phyloP scores from a whole-genome alignment of 2,113 vertebrate genomes.

The Gymnobelideus leadbeateri region DNA sequence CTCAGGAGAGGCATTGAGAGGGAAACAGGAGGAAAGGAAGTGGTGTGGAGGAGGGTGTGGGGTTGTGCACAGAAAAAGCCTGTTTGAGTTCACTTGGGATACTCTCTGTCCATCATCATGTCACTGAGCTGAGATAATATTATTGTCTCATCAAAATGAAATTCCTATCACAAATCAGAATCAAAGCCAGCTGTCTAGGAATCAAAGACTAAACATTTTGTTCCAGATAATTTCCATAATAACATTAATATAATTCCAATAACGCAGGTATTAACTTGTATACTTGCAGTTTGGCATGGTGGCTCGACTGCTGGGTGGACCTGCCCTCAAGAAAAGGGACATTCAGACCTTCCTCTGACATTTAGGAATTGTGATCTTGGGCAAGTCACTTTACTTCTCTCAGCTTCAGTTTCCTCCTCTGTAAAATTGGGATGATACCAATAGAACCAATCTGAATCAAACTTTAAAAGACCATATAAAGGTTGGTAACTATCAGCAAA shows the following conservation, averaged over 20 bases:
- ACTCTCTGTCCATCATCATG: background rate
- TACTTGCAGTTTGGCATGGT: background rate
- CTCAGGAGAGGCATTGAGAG: fast-evolving
- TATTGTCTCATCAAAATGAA: background rate
- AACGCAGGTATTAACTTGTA: background rate
- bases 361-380: background rate
- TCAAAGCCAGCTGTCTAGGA: background rate
- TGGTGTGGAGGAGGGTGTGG: background rate
- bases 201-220: background rate
- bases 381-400: background rate
- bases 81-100: background rate
- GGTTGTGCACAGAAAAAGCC: background rate
- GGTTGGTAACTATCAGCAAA: background rate
- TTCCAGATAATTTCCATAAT: background rate
- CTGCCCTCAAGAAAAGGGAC: background rate
- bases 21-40: background rate
- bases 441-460: background rate
- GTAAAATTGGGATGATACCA: background rate
- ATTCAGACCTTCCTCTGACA: fast-evolving
- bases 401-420: background rate
- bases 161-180: background rate
- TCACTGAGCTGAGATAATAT: background rate
- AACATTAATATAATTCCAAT: background rate
- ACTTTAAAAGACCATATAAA: background rate
- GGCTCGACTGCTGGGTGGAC: background rate